Evolutionary conservation across 2,797 vertebrate genomes (phyloP), one percentile per base, ranked within the genome.

Genomic region (Botia almorhae): DNA sequence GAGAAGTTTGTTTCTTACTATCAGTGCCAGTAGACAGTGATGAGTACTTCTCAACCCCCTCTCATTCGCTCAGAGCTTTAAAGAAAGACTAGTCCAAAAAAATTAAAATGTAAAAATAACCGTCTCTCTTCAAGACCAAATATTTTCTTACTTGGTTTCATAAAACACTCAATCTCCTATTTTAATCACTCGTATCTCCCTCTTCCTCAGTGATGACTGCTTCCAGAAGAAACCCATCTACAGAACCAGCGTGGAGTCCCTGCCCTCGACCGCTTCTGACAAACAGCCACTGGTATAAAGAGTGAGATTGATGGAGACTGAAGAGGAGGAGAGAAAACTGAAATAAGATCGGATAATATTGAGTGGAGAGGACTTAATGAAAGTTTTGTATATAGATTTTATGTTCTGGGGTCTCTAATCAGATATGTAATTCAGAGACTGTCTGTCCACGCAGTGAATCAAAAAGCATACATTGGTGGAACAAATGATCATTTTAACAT

Each of bases 141-240:
- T 50, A 53, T 46, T 68, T 56, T 80, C 17, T 65, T 72, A 56
- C 46, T 65, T 70, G 70, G 23, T 26, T 4, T 1, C 11, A 72
- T 72, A 55, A 64, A 79, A 60, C 78, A 80, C 81, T 77, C 78
- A 53, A 29, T 76, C 58, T 39, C 48, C 50, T 60, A 21, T 70
- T 5, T 63, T 72, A 68, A 67, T 56, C 48, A 23, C 29, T 16
- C 4, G 0, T 64, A 51, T 79, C 63, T 65, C 68, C 46, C 7
- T 82, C 68, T 48, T 71, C 64, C 13, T 19, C 88, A 96, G 95
- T 76, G 93, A 95, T 86, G 94, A 95, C 84, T 90, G 69, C 8
- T 95, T 92, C 72, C 93, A 94, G 92, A 95, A 93, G 80, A 94
- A 93, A 81, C 95, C 95, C 17, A 95, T 96, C 90, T 96, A 95